Percentiles rank a stretch among this genome's conserved stretches.
Conservation (phyloP, 2,113 vertebrate genomes). For the Pelusios castaneus region DNA sequence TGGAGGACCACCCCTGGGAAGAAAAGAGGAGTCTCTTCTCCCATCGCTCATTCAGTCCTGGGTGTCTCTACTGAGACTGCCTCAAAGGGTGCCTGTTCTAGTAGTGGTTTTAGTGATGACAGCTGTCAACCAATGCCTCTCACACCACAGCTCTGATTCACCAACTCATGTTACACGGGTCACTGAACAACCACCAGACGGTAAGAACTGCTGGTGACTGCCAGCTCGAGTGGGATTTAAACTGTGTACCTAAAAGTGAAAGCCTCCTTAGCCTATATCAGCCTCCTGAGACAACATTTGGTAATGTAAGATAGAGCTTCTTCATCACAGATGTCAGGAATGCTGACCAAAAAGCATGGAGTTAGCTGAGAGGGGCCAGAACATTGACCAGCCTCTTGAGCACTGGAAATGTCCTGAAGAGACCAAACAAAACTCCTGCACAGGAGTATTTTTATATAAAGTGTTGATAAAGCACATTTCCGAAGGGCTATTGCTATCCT, state of each 20-base stretch:
- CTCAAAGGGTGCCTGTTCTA: not conserved
- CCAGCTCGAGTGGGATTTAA: not conserved
- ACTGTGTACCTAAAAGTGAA: not conserved
- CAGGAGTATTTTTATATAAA: slow-evolving; percentile 12
- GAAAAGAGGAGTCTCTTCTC: not conserved
- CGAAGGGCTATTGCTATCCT: slow-evolving; percentile 20
- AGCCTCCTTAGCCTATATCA: slow-evolving; percentile 7
- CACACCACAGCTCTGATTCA: not conserved
- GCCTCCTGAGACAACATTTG: not conserved
- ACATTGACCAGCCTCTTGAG: not conserved
- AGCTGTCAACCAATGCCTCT: not conserved
- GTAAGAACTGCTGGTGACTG: not conserved
- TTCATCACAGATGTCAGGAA: not conserved
- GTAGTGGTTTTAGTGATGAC: not conserved
- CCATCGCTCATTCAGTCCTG: not conserved
- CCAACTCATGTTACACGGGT: not conserved
- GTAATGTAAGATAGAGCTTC: not conserved
- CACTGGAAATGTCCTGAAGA: slow-evolving; percentile 19
- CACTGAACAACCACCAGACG: not conserved
- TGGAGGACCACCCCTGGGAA: not conserved
- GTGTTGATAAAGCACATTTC: slow-evolving; percentile 18
- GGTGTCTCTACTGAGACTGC: not conserved
- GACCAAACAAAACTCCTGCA: not conserved
- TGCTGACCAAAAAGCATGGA: not conserved
- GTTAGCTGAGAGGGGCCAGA: not conserved